Base-by-base conservation (phyloP, 1,140 invertebrate species). In the Charaxes varanes region DNA sequence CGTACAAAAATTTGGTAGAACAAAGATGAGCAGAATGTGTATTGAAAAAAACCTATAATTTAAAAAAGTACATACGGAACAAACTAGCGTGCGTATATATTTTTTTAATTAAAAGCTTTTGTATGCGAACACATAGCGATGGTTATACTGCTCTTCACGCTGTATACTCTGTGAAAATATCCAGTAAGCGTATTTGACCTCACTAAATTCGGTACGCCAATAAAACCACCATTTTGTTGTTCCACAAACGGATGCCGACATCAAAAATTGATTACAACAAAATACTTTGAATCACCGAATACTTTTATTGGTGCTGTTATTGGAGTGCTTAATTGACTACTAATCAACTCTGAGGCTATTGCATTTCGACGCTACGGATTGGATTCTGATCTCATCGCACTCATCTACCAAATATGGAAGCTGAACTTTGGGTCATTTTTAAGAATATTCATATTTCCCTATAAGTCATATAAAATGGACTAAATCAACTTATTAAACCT, bases 191-290 rank as follows among this genome's bases (percentile, higher is more conserved):
- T 42, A 53, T 41, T 45, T 68, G 66, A 66, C 65, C 69, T 74
- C 65, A 67, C 60, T 59, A 62, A 68, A 80, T 80, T 80, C 69
- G 70, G 66, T 71, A 73, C 73, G 76, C 73, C 60, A 77, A 78
- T 80, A 80, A 80, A 80, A 68, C 49, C 26, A 50, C 57, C 64
- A 72, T 78, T 68, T 64, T 63, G 61, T 64, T 44, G 49, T 59
- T 53, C 57, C 49, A 71, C 70, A 80, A 74, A 80, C 68, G 70
- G 47, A 71, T 41, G 68, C 72, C 72, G 71, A 53, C 72, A 52
- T 58, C 62, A 58, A 62, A 73, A 74, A 80, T 80, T 80, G 76
- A 80, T 80, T 80, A 76, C 63, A 71, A 76, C 68, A 77, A 74
- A 80, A 80, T 78, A 68, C 70, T 60, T 61, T 59, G 61, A 67